phyloP scores from a whole-genome alignment of 1,140 invertebrate genomes.

The Phenacoccus solenopsis region DNA sequence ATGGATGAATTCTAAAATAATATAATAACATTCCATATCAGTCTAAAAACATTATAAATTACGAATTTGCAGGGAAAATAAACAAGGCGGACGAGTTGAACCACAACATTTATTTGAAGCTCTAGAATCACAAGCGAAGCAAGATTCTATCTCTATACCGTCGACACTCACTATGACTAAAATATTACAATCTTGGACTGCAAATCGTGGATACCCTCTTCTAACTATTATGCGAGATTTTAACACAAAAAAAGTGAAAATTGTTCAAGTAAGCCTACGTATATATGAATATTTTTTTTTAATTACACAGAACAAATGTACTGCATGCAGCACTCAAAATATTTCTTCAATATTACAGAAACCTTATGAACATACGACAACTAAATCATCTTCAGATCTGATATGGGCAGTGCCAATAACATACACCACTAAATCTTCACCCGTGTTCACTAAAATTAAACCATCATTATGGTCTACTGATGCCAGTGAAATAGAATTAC shows the following conservation, averaged over 20 bases:
- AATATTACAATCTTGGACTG: constrained; percentile 59
- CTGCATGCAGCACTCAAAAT: too few relatives aligned
- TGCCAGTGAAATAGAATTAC: constrained; percentile 29
- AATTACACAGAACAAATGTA: too few relatives aligned
- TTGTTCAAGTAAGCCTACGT: not conserved
- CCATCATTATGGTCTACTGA: not conserved
- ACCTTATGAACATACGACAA: too few relatives aligned
- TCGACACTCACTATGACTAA: not conserved
- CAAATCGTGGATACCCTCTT: constrained; percentile 60
- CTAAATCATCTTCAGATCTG: not conserved
- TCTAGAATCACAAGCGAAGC: constrained; percentile 18
- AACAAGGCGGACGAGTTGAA: constrained; percentile 9
- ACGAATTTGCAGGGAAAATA: constrained; percentile 19
- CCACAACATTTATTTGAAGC: constrained; percentile 22
- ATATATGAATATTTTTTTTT: too few relatives aligned
- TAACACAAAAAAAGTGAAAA: not conserved
- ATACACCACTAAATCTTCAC: not conserved
- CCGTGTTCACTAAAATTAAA: not conserved
- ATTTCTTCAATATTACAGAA: too few relatives aligned
- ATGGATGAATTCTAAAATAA: too few relatives aligned
- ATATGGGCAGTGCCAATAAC: constrained; percentile 8
- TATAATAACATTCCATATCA: too few relatives aligned
- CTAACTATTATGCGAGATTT: constrained; percentile 37
- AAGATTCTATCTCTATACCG: not conserved
- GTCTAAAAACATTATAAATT: constrained; percentile 1